Evolutionary conservation across 2,888 invertebrate genomes (phyloP).

Genomic region (Hedya salicella): DNA sequence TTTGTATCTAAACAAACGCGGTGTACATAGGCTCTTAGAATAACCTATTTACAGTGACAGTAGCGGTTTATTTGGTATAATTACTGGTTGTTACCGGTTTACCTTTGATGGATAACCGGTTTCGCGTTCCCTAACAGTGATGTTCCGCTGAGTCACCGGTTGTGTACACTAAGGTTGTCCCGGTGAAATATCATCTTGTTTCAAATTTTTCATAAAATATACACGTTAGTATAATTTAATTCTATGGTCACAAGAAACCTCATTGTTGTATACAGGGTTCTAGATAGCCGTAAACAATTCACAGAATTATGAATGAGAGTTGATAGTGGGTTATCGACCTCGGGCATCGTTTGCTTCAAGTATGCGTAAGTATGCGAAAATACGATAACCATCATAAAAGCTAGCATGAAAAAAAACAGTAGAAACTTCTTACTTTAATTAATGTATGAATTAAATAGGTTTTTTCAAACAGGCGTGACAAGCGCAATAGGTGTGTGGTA

Average conservation of each 20-base stretch:
- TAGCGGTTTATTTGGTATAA: no score
- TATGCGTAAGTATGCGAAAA: no score
- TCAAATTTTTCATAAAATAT: slow-evolving; percentile 31
- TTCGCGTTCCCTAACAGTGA: not conserved
- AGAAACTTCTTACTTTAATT: no score
- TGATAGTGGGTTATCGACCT: not conserved
- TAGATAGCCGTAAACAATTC: slow-evolving; percentile 64
- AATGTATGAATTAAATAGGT: no score
- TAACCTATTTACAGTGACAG: no score
- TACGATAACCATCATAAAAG: no score
- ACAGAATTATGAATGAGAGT: slow-evolving; percentile 26
- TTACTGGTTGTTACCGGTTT: not conserved
- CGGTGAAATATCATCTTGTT: slow-evolving; percentile 17
- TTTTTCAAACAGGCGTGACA: no score
- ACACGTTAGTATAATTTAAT: slow-evolving; percentile 21
- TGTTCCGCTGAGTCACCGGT: slow-evolving; percentile 6
- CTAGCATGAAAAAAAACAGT: no score
- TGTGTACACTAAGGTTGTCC: slow-evolving; percentile 22
- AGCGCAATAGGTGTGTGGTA: no score
- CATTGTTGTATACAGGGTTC: slow-evolving; percentile 70
- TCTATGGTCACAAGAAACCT: slow-evolving; percentile 51
- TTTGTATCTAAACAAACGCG: not conserved
- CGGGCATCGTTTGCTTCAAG: not conserved
- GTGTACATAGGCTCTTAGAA: no score
- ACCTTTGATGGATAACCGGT: not conserved